Evolutionary conservation across 2,113 vertebrate species (phyloP).

Genomic region (Felis chaus): DNA sequence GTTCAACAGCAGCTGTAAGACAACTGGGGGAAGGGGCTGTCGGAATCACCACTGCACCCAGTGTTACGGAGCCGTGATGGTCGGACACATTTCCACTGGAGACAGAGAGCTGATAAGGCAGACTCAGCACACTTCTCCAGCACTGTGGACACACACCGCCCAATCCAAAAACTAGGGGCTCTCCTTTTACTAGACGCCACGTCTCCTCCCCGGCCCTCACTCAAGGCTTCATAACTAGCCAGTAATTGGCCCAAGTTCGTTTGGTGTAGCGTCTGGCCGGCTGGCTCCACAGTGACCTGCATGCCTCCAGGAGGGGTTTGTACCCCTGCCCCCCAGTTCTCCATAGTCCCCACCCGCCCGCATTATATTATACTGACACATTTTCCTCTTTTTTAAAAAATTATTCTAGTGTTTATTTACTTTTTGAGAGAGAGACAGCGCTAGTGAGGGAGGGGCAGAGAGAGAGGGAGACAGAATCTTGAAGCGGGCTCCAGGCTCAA

Average conservation of each 20-base stretch:
- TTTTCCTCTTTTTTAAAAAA: no score
- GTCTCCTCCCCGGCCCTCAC: neutral
- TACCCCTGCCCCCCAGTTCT: neutral
- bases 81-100: neutral
- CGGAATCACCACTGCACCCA: neutral
- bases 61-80: neutral
- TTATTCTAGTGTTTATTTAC: no score
- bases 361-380: neutral
- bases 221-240: neutral
- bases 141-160: no score
- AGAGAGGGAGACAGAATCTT: no score
- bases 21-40: neutral
- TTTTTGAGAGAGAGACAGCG: no score
- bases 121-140: neutral
- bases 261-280: neutral
- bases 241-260: neutral
- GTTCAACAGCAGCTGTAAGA: neutral
- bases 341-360: neutral
- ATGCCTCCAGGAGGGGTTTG: neutral
- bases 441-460: no score
- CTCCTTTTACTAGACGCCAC: neutral
- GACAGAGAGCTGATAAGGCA: neutral
- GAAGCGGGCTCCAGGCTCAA: no score
- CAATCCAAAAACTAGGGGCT: neutral
- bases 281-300: neutral